Conservation (phyloP, 2,888 invertebrate species). For the Agriopis leucophaearia region DNA sequence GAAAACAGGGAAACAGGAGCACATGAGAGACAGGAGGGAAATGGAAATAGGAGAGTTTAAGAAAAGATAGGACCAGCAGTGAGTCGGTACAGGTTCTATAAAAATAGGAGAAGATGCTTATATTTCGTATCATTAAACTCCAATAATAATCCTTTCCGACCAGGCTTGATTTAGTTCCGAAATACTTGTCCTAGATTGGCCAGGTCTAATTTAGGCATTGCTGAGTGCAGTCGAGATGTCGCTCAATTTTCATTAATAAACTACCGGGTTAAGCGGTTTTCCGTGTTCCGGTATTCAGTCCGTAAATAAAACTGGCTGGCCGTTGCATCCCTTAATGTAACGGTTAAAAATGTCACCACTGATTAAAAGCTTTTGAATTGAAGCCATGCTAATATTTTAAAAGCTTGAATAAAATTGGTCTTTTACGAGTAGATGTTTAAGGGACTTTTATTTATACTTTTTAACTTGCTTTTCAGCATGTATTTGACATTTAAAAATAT, state of each 20-base stretch:
- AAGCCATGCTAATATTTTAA: constrained; percentile 10
- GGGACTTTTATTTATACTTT: not conserved
- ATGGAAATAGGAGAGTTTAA: too few species aligned
- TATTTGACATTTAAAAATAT: too few species aligned
- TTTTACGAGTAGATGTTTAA: not conserved
- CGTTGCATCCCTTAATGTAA: constrained; percentile 35
- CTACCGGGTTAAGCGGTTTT: constrained; percentile 82
- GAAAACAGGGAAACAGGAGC: too few species aligned
- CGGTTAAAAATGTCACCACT: constrained; percentile 26
- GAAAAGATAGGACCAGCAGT: too few species aligned
- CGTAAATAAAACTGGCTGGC: constrained; percentile 63
- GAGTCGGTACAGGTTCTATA: too few species aligned
- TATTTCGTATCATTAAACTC: not conserved
- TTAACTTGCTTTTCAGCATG: not conserved
- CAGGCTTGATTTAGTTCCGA: constrained; percentile 36
- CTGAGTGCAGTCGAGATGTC: constrained; percentile 73
- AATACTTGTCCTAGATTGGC: constrained; percentile 80
- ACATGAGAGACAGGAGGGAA: too few species aligned
- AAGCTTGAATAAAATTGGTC: not conserved
- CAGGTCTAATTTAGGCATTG: constrained; percentile 69
- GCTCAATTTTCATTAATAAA: constrained; percentile 85
- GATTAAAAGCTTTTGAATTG: constrained; percentile 32
- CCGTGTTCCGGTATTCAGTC: constrained; percentile 69
- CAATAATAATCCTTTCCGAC: constrained; percentile 1
- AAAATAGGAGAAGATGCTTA: not conserved